These are phyloP conservation scores for Protosalanx chinensis DNA, from an alignment of 2,797 vertebrate species.

Conservation along the genomic window DNA sequence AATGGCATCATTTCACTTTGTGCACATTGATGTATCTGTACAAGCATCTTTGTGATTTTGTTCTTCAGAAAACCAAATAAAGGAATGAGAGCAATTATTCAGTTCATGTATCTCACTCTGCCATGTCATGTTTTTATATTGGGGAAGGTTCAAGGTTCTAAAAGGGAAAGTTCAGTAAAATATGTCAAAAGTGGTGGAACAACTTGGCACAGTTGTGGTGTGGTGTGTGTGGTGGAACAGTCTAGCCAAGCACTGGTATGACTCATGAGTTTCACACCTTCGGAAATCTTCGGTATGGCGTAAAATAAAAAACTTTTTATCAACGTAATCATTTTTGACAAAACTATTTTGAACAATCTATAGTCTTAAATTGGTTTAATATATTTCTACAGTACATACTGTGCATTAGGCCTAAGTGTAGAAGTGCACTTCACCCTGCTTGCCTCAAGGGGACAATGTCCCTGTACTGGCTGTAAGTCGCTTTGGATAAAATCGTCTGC, in stretches of 20 bases:
- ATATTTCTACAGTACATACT: too few relatives aligned
- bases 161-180: constrained; percentile 21
- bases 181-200: constrained; percentile 18
- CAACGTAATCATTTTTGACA: too few relatives aligned
- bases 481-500: too few relatives aligned
- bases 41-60: background rate
- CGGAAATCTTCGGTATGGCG: background rate
- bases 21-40: background rate
- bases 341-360: too few relatives aligned
- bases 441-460: too few relatives aligned
- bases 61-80: background rate
- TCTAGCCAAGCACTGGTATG: background rate
- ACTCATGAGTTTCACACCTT: background rate
- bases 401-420: too few relatives aligned
- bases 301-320: background rate
- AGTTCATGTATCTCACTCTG: background rate
- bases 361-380: too few relatives aligned
- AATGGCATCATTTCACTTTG: background rate
- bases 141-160: constrained; percentile 41
- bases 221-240: too few relatives aligned
- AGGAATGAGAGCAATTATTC: background rate
- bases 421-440: too few relatives aligned
- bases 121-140: background rate
- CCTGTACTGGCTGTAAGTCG: too few relatives aligned
- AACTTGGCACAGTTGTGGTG: constrained; percentile 2